Evolutionary conservation across 2,797 vertebrate genomes (phyloP), one percentile per base, ranked within the genome.

Genomic region (Chrysocyon brachyurus): DNA sequence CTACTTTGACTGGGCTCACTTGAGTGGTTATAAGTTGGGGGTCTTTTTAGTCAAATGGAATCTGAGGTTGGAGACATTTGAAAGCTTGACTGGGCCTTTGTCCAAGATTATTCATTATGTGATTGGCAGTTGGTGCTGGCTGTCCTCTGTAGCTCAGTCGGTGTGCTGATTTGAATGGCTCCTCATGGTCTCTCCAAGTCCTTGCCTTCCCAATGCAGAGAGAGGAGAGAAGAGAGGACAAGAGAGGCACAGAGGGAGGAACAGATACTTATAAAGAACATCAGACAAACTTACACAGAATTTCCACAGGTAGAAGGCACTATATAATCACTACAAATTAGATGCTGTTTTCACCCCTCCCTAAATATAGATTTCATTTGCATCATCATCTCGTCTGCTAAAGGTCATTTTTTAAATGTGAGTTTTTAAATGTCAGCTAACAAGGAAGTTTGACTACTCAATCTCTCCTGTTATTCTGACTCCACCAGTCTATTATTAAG

Each of bases 371-470:
- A 98, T 98, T 97, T 98, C 98, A 99, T 99, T 99, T 99, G 98
- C 99, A 99, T 99, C 98, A 98, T 98, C 98, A 98, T 99, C 98
- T 98, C 97, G 79, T 98, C 98, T 98, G 98, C 96, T 98, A 99
- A 99, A 99, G 99, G 99, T 99, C 99, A 99, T 97, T 99, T 99
- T 99, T 98, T 66, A 99, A 99, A 99, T 98, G 98, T 98, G 98
- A 98, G 98, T 99, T 98, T 98, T 98, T 98, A 99, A 99, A 99
- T 99, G 98, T 99, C 99, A 99, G 97, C 98, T 98, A 98, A 98
- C 97, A 98, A 98, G 97, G 94, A 98, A 98, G 98, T 98, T 98
- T 98, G 98, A 99, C 98, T 98, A 98, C 95, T 98, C 98, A 98
- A 97, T 98, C 98, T 98, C 98, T 98, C 96, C 96, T 97, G 98